phyloP scores from a whole-genome alignment of 2,888 invertebrate genomes.

The Euphydryas editha region DNA sequence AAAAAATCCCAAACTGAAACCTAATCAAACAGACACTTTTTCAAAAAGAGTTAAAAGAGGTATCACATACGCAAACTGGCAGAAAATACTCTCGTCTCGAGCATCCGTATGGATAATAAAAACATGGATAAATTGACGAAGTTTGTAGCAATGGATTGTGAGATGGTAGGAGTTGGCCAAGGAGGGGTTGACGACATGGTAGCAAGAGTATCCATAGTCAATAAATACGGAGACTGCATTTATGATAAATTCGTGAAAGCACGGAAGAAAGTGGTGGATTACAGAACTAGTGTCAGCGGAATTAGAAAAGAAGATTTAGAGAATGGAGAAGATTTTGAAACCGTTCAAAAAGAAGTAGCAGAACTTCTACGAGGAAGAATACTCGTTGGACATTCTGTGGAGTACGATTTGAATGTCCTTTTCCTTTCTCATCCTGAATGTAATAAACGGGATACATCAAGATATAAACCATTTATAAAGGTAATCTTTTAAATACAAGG shows the following conservation, averaged over 20 bases:
- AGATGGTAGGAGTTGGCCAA: conserved; percentile 40
- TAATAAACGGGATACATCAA: conserved; percentile 80
- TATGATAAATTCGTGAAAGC: conserved; percentile 38
- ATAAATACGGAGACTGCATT: conserved; percentile 15
- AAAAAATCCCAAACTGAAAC: conserved; percentile 55
- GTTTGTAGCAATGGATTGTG: conserved; percentile 41
- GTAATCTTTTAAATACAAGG: conserved; percentile 68
- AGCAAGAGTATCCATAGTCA: conserved; percentile 38
- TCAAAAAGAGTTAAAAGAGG: conserved; percentile 59
- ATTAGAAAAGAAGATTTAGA: conserved; percentile 21
- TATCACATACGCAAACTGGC: conserved; percentile 75
- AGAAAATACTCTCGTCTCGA: conserved; percentile 67
- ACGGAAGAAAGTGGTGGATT: conserved; percentile 30
- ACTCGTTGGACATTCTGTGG: conserved; percentile 34
- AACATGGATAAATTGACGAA: conserved; percentile 73
- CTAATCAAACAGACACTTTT: conserved; percentile 57
- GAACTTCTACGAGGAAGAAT: conserved; percentile 24
- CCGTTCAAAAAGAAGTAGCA: conserved; percentile 18
- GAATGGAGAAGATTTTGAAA: conserved; percentile 23
- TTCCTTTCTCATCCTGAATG: conserved; percentile 30
- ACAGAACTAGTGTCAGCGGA: conserved; percentile 29
- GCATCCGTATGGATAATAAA: conserved; percentile 59
- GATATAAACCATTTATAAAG: conserved; percentile 89
- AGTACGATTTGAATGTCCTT: conserved; percentile 33
- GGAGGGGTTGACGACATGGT: conserved; percentile 27